Percentiles rank a stretch among this genome's conserved stretches.
Evolutionary conservation across 2,888 invertebrate genomes (phyloP).

Genomic region (Trachelus troglodyta): DNA sequence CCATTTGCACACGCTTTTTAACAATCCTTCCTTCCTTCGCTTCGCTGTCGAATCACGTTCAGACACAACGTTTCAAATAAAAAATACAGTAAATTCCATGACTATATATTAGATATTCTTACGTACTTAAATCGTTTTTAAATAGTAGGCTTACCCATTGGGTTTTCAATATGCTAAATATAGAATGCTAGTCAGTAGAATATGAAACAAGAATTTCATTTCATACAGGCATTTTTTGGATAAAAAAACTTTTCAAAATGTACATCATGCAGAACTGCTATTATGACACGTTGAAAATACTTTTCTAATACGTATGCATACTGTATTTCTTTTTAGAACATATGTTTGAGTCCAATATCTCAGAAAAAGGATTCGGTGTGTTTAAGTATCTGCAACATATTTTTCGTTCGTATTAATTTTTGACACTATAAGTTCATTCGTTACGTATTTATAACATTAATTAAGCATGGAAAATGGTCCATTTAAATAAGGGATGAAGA

Average conservation of each 20-base stretch:
- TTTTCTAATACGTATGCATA: neutral
- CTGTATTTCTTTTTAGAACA: neutral
- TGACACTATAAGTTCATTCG: neutral
- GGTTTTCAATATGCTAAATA: neutral
- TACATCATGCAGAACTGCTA: neutral
- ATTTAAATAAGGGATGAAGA: neutral
- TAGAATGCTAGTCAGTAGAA: neutral
- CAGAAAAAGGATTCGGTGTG: neutral
- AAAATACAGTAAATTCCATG: neutral
- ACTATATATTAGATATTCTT: neutral
- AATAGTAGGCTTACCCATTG: neutral
- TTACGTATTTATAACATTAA: neutral
- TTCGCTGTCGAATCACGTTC: neutral
- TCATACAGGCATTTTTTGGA: neutral
- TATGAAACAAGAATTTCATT: neutral
- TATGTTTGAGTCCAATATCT: no score
- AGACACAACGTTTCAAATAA: neutral
- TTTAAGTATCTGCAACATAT: neutral
- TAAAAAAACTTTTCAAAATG: neutral
- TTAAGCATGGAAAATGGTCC: neutral
- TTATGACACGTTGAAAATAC: neutral
- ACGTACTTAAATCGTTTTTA: neutral
- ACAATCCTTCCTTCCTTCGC: no score
- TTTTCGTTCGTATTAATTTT: neutral
- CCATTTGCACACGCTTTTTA: neutral